A percentile compares a stretch with the other conserved stretches of the same genome.
Evolutionary conservation across 2,113 vertebrate species (phyloP).

Genomic region (Limnothrissa miodon): DNA sequence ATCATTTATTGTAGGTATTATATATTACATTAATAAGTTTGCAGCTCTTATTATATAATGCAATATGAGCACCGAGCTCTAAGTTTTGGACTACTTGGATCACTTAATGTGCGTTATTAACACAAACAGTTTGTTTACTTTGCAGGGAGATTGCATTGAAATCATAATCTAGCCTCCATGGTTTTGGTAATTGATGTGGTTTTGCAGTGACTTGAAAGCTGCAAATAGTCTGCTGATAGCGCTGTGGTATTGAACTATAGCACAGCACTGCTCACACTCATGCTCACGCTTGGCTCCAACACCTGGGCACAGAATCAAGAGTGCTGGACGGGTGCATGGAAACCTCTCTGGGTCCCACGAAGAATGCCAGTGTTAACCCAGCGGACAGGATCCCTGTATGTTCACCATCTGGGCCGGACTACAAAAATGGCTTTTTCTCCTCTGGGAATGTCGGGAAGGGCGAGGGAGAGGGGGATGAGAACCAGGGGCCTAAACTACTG

Average conservation of each 20-base stretch:
- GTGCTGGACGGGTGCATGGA: conserved; percentile 18
- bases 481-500: conserved; percentile 17
- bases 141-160: neutral
- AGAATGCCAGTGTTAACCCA: conserved; percentile 25
- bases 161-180: neutral
- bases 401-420: conserved; percentile 44
- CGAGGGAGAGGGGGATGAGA: conserved; percentile 23
- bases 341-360: conserved; percentile 25
- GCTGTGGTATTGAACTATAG: neutral
- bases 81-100: neutral
- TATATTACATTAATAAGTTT: neutral
- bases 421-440: conserved; percentile 46
- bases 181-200: neutral
- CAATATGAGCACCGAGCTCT: neutral
- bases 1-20: neutral
- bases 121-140: neutral
- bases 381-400: conserved; percentile 33
- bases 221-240: neutral
- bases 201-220: neutral
- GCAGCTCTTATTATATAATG: neutral
- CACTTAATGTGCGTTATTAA: neutral
- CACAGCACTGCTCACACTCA: neutral
- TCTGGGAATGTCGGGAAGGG: too few relatives aligned
- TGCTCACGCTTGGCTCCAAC: neutral
- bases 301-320: neutral